Evolutionary conservation across 92 coral and sea anemone species (phyloP).

Genomic region (Umimayanthus chanpuru): DNA sequence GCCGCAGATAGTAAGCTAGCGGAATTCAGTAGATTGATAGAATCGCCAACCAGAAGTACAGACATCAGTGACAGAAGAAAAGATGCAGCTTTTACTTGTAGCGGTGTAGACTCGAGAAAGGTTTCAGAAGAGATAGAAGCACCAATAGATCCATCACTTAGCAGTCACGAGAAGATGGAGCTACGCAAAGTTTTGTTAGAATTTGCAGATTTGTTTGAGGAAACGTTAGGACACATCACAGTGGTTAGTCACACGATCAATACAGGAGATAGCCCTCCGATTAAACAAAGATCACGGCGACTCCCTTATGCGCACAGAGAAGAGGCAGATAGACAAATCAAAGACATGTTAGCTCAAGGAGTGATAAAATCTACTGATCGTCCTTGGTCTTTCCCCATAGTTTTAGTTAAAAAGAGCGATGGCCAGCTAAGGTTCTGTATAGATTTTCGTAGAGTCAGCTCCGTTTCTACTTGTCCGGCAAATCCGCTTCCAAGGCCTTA

Average conservation of each 20-base stretch:
- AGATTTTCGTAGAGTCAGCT: conserved; percentile 5
- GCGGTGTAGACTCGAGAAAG: background rate
- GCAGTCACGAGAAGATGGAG: background rate
- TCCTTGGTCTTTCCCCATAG: conserved; percentile 61
- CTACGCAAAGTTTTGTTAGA: conserved; percentile 5
- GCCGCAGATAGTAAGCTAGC: conserved; percentile 26
- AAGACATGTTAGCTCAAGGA: too few species aligned
- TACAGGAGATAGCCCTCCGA: background rate
- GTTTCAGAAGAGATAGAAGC: conserved; percentile 41
- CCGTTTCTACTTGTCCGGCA: conserved; percentile 28
- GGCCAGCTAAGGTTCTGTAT: conserved; percentile 52
- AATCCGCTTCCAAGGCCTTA: conserved; percentile 49
- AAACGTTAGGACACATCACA: background rate
- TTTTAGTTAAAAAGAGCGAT: conserved; percentile 43
- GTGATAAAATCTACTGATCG: conserved; percentile 48
- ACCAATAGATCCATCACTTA: conserved; percentile 23
- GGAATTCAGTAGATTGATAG: conserved; percentile 8
- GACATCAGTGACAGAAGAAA: background rate
- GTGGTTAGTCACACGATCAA: background rate
- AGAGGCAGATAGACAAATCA: too few species aligned
- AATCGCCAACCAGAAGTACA: too few species aligned
- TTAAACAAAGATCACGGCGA: conserved; percentile 44
- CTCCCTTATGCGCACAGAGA: too few species aligned
- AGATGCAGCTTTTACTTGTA: background rate
- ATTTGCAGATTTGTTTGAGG: conserved; percentile 15